These are phyloP conservation scores for Helarctos malayanus DNA, from an alignment of 2,797 vertebrate genomes.

Conservation along the genomic window DNA sequence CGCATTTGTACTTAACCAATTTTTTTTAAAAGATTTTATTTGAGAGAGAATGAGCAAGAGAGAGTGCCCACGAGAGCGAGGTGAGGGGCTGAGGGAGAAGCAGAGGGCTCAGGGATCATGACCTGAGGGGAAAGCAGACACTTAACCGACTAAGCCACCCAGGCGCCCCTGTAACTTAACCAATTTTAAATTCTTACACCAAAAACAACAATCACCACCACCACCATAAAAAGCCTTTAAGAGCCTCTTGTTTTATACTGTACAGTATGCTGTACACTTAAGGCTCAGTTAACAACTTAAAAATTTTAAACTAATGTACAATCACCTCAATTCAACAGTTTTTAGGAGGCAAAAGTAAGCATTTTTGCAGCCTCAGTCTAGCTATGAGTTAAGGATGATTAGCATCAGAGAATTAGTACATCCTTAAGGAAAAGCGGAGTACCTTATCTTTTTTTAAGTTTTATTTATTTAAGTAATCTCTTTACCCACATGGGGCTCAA, in stretches of 20 bases:
- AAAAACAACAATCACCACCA: slow-evolving; percentile 16
- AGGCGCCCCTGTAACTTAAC: not conserved
- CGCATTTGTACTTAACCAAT: not conserved
- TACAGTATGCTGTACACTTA: not conserved
- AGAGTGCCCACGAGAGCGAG: not conserved
- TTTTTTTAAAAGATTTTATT: not conserved
- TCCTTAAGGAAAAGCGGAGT: slow-evolving; percentile 3
- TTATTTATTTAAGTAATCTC: not conserved
- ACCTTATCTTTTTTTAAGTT: not conserved
- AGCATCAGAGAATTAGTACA: not conserved
- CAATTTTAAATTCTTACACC: slow-evolving; percentile 52
- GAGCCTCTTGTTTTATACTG: not conserved
- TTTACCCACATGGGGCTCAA: not conserved
- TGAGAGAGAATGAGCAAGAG: not conserved
- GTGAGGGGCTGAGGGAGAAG: not conserved
- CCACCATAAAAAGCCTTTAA: slow-evolving; percentile 8
- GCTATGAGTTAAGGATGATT: slow-evolving; percentile 17
- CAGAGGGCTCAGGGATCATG: not conserved
- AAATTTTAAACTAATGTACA: slow-evolving; percentile 18
- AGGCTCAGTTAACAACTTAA: not conserved
- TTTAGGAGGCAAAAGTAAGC: slow-evolving; percentile 4
- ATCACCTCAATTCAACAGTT: not conserved
- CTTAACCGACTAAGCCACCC: not conserved
- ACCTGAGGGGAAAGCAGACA: not conserved
- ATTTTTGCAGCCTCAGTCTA: not conserved